Base-by-base conservation (phyloP, 1,140 invertebrate genomes). In the Cyclargus thomasi region DNA sequence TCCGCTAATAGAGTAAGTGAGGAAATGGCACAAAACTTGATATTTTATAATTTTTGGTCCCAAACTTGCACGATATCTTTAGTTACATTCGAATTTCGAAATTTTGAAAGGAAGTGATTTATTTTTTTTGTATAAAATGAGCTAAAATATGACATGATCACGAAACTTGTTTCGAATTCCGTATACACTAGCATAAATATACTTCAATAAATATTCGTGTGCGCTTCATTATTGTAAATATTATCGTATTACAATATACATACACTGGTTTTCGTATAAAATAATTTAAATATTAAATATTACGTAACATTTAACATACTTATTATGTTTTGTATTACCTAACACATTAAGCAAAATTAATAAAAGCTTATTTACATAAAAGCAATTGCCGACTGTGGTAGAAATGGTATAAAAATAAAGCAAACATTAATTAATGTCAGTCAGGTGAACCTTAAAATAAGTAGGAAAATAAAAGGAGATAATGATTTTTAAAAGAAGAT, bases 21-120 rank as follows among this genome's bases (percentile, higher is more conserved):
- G 23, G 17, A 29, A 55, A 65, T 65, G 64, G 64, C 64, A 65
- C 64, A 36, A 67, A 67, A 39, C 29, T 23, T 59, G 53, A 59
- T 53, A 67, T 59, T 67, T 67, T 62, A 59, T 20, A 66, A 67
- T 67, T 67, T 67, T 67, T 67, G 65, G 65, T 67, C 65, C 65
- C 65, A 67, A 67, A 67, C 65, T 67, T 67, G 65, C 55, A 18
- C 55, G 18, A 59, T 59, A 59, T 59, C 57, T 3, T 67, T 17
- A 59, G 65, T 22, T n/a, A 59, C 21, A 53, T 23, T 55, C 20
- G 17, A 65, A 65, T 62, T 67, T 67, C 21, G 65, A 67, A 67
- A 59, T 67, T 65, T 62, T 21, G 35, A 36, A 63, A 63, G 35
- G 63, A 14, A 62, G 23, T 22, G 23, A 22, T 23, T 7, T 29